phyloP scores from a whole-genome alignment of 1,140 invertebrate genomes.

The Hyles vespertilio region DNA sequence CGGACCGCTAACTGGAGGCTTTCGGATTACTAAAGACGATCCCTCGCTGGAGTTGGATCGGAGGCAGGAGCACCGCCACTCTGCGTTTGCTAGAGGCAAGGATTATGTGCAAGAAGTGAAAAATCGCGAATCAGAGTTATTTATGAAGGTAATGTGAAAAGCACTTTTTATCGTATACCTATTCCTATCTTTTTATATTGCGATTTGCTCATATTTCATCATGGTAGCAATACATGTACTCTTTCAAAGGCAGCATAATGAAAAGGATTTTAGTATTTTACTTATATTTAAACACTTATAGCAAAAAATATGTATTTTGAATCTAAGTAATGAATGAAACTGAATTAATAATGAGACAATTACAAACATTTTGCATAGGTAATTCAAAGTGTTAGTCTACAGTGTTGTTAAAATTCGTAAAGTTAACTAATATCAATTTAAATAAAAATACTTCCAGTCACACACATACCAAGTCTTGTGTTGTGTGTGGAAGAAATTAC shows the following conservation, averaged over 20 bases:
- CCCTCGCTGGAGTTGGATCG: conserved; percentile 38
- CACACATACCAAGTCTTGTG: no score
- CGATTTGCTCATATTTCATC: no score
- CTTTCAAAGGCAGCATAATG: no score
- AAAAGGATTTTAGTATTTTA: no score
- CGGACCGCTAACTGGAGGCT: conserved; percentile 50
- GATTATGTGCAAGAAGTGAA: conserved; percentile 55
- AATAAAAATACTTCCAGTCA: no score
- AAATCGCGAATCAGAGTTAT: conserved; percentile 43
- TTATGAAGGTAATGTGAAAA: conserved; percentile 44
- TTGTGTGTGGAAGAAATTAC: no score
- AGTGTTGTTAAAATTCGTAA: no score
- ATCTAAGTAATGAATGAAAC: background rate
- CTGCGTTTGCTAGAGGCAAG: conserved; percentile 42
- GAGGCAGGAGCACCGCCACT: conserved; percentile 48
- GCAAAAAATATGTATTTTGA: no score
- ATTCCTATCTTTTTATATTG: background rate
- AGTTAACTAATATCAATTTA: no score
- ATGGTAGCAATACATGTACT: no score
- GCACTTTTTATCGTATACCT: background rate
- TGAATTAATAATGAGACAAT: background rate
- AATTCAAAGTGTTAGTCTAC: background rate
- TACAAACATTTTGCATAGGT: background rate
- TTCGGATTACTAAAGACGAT: conserved; percentile 50
- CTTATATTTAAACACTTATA: no score